Base-by-base conservation (phyloP, 2,113 vertebrate species). In the Phainopepla nitens region DNA sequence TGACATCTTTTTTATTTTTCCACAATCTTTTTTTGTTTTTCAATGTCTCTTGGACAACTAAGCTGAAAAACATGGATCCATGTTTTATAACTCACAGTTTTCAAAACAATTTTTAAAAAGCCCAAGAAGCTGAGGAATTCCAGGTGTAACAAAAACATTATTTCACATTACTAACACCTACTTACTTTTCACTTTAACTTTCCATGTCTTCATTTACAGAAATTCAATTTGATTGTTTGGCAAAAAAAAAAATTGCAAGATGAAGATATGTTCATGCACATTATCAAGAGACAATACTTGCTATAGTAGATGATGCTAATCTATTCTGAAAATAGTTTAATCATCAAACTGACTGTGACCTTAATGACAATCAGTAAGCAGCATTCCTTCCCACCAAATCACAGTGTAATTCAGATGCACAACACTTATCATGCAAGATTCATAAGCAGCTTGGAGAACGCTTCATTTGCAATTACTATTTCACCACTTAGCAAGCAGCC, bases 391-490 rank as follows among this genome's bases (percentile, higher is more conserved):
- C 25, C 68, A 57, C 33, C 2, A 27, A 81, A 93, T 73, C 71
- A 77, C 39, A 86, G 51, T 41, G 42, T 73, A 90, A 95, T 90
- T 89, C 86, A 88, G 82, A 89, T 62, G 50, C 58, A 44, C 8
- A 5, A 83, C 68, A 87, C 60, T 89, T 62, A 89, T 66, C 60
- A 86, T 75, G 60, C 33, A 94, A 90, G 60, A 94, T 87, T 93
- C 80, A 93, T 81, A 87, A 90, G 82, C 79, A 94, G 66, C 49
- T 44, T 76, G 53, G 61, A 94, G 61, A 96, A 91, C 0, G 3
- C 51, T 94, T 93, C 68, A 96, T 95, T 95, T 95, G 89, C 76
- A 95, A 95, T 94, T 94, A 89, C 58, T 95, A 92, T 94, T 93
- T 90, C 68, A 81, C 71, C 22, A 78, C 54, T 77, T 73, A 62